Evolutionary conservation across 2,797 vertebrate genomes (phyloP).

Genomic region (Enteromius treurensis): DNA sequence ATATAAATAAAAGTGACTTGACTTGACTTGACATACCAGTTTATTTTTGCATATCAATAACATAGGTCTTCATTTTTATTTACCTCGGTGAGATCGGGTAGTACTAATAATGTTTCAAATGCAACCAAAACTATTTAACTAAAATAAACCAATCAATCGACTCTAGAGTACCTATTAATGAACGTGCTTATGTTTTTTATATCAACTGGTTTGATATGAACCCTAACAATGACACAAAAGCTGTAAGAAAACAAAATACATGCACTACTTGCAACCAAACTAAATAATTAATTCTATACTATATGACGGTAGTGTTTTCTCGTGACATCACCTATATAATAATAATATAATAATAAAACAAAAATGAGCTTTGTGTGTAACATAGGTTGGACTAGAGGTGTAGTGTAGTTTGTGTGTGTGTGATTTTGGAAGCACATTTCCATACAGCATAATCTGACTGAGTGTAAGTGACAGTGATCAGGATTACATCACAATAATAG

Average conservation of each 20-base stretch:
- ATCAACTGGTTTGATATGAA: not conserved
- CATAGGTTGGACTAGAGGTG: constrained; percentile 33
- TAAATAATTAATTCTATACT: not conserved
- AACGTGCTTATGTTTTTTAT: not conserved
- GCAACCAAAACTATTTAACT: not conserved
- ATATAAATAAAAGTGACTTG: too few relatives aligned
- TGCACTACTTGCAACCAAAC: not conserved
- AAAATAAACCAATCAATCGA: not conserved
- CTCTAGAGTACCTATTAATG: not conserved
- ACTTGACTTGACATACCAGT: too few relatives aligned
- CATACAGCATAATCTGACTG: constrained; percentile 79
- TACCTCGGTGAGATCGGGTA: too few relatives aligned
- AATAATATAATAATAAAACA: not conserved
- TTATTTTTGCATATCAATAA: too few relatives aligned
- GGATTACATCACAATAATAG: constrained; percentile 85
- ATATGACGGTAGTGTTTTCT: not conserved
- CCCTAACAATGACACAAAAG: not conserved
- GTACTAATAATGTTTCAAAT: not conserved
- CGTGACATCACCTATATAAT: not conserved
- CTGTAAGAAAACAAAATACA: not conserved
- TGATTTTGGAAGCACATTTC: constrained; percentile 68
- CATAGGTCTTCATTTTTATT: too few relatives aligned
- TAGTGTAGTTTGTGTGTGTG: constrained; percentile 9
- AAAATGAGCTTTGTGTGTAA: not conserved
- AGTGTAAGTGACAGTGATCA: constrained; percentile 83